Conservation (phyloP, 2,797 vertebrate genomes). For the Cephalopachus bancanus region DNA sequence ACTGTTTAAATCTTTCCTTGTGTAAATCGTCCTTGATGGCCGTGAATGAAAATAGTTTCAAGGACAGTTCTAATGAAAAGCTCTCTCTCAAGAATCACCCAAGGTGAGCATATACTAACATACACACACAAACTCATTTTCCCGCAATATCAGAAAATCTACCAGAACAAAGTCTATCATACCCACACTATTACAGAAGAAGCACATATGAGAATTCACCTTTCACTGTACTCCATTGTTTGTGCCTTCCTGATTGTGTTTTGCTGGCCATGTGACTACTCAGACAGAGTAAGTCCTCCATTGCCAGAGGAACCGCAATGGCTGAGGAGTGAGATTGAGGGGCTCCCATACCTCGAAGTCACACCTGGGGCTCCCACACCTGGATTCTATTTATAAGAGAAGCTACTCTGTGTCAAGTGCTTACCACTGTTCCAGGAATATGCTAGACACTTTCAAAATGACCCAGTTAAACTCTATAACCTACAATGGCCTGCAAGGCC, state of each 20-base stretch:
- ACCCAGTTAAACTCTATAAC: not conserved
- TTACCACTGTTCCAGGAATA: not conserved
- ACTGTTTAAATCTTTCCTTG: not conserved
- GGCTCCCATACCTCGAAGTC: not conserved
- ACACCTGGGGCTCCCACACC: not conserved
- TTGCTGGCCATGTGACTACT: not conserved
- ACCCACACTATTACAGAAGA: not conserved
- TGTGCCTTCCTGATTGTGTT: not conserved
- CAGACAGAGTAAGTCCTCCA: not conserved
- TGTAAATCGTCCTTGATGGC: not conserved
- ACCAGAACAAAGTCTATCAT: not conserved
- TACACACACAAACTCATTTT: not conserved
- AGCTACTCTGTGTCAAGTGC: not conserved
- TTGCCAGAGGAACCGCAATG: not conserved
- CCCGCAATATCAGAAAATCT: not conserved
- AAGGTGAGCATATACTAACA: not conserved
- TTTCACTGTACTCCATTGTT: not conserved
- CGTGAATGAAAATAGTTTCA: not conserved
- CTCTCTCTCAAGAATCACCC: not conserved
- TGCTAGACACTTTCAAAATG: not conserved
- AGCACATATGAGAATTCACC: not conserved
- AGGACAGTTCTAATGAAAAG: not conserved
- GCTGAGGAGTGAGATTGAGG: not conserved
- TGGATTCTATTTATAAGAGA: not conserved
- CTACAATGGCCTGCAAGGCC: rapidly evolving